Evolutionary conservation across 2,888 invertebrate genomes (phyloP).

Genomic region (Xylota sylvarum): DNA sequence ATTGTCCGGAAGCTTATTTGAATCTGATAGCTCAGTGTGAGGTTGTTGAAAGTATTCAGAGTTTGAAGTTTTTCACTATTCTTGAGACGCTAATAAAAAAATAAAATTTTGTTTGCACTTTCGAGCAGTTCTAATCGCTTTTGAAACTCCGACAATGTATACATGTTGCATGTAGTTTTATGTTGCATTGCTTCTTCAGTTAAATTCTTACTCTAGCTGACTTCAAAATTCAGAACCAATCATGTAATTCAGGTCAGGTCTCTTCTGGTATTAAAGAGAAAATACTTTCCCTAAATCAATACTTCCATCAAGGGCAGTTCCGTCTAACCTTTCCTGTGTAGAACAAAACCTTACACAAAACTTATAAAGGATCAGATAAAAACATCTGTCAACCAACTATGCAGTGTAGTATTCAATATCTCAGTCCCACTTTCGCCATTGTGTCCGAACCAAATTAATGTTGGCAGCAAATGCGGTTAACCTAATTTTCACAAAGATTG

Average conservation of each 20-base stretch:
- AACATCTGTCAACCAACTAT: background rate
- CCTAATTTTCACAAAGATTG: conserved; percentile 60
- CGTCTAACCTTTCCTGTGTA: background rate
- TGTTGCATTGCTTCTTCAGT: too few relatives aligned
- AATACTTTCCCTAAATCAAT: background rate
- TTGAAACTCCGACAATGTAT: background rate
- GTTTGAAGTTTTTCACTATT: conserved; percentile 19
- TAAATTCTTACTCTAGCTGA: too few relatives aligned
- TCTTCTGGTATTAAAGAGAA: background rate
- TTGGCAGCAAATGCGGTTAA: conserved; percentile 47
- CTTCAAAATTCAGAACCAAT: background rate
- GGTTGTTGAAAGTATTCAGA: background rate
- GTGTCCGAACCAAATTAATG: conserved; percentile 27
- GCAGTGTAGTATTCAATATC: conserved; percentile 5
- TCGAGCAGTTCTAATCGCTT: background rate
- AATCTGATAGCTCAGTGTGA: conserved; percentile 37
- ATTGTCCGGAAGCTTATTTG: conserved; percentile 59
- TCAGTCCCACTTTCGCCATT: conserved; percentile 1
- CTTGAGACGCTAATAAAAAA: conserved; percentile 52
- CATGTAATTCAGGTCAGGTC: background rate
- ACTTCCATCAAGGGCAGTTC: background rate
- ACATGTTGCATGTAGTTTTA: too few relatives aligned
- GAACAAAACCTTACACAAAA: background rate
- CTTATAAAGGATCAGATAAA: background rate
- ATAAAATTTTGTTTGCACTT: background rate